Base-by-base conservation (phyloP, 2,797 vertebrate species). In the Emys orbicularis region DNA sequence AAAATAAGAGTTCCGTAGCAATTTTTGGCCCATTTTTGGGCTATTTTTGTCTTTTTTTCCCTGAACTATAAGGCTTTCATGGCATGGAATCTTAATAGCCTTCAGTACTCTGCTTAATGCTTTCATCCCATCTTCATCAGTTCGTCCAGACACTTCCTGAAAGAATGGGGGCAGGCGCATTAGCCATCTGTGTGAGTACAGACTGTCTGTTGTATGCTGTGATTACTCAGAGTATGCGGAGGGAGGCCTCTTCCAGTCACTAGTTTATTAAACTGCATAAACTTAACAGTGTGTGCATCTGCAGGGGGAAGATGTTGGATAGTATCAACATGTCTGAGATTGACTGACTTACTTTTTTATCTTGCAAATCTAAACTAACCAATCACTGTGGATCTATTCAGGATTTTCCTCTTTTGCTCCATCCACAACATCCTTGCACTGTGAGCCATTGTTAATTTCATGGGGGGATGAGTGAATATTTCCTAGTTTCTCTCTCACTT, bases 121-220 rank as follows among this genome's bases (percentile, higher is more conserved):
- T 54, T 31, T 29, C 77, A 25, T 52, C 79, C 34, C 10, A 93
- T 84, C 88, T 96, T 97, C 98, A 97, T 98, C 98, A 89, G 97
- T 97, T 93, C 96, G 96, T 74, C 90, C 94, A 96, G 97, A 93
- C 94, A 68, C 96, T 98, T 98, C 97, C 96, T 96, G 97, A 94
- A 91, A 98, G 94, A 97, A 99, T 99, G 99, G 99, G 99, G 98
- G 99, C 99, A 52, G 99, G 99, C 98, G 99, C 99, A 47, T 98
- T 99, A 93, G 98, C 99, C 98, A 97, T 99, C 98, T 99, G 99
- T 98, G 99, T 99, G 98, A 99, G 99, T 99, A 99, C 88, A 88
- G 91, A 86, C 90, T 21, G 81, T 65, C 50, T 52, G 50, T 52
- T 72, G 79, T 25, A 9, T 76, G 37, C 72, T 76, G 37, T 76